Evolutionary conservation across 2,113 vertebrate genomes (phyloP), one percentile per base, ranked within the genome.

Genomic region (Lepisosteus oculatus): DNA sequence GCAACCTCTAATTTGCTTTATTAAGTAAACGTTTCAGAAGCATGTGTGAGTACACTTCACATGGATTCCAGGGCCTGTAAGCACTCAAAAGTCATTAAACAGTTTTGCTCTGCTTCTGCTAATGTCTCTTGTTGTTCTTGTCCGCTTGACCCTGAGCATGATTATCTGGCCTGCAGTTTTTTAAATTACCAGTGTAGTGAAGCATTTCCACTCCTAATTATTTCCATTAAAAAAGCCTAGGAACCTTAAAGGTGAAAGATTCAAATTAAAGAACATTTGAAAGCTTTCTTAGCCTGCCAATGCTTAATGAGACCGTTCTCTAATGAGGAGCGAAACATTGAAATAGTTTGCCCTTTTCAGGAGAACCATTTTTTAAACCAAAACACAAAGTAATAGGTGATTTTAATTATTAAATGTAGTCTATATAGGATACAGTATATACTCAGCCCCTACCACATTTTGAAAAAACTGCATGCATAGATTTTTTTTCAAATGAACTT

Each of bases 161-260:
- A 79, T 76, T 74, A 79, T 56, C 68, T 59, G 5, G 12, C 13
- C 55, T 67, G 47, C 43, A 70, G 55, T 67, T 64, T 71, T 68
- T 64, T 57, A 67, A 67, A 77, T 74, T 71, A 74, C 43, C 59
- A 67, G 62, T 62, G 72, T 68, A 43, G 64, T 67, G 72, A 71
- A 73, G 56, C 68, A 15, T 74, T 66, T 57, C 64, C 29, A 42
- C 55, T 55, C 43, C 55, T 68, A 74, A 74, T 77, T 77, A 77
- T 74, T 74, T 64, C 68, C 69, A 62, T 69, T 59, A 61, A 51
- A 29, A 57, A 44, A 56, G 65, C 41, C 8, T 59, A 44, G 64
- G 66, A 68, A 68, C 51, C 63, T 56, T 65, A 68, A 74, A 77
- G 70, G 76, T 74, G 69, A 74, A 71, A 15, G 9, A 67, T 77